A percentile compares a stretch with the other conserved stretches of the same genome.
Evolutionary conservation across 1,140 invertebrate genomes (phyloP).

Genomic region (Oncopeltus fasciatus): DNA sequence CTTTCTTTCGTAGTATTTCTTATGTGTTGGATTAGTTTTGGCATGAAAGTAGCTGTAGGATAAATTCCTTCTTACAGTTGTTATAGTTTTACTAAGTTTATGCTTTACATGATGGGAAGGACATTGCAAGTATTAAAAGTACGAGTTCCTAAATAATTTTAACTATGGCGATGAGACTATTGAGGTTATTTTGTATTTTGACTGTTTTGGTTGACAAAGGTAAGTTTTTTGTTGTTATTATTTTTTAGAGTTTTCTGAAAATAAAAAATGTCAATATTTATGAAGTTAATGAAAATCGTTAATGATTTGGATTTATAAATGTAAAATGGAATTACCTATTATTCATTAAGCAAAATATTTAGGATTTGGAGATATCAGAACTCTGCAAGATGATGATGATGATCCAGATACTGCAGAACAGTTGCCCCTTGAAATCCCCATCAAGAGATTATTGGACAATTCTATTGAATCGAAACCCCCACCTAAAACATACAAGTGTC

Average conservation of each 20-base stretch:
- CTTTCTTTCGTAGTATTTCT: neutral
- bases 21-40: neutral
- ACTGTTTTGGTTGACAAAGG: neutral
- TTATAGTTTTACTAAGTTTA: neutral
- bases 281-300: too few species aligned
- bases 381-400: neutral
- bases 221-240: too few species aligned
- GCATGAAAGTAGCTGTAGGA: neutral
- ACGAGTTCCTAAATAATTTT: neutral
- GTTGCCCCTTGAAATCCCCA: neutral
- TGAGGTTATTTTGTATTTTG: slow-evolving; percentile 4
- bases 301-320: neutral
- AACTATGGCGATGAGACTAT: neutral
- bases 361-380: neutral
- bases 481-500: slow-evolving; percentile 24
- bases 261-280: too few species aligned
- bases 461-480: neutral
- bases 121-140: neutral
- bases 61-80: too few species aligned
- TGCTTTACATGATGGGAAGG: neutral
- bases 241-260: too few species aligned
- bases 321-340: too few species aligned
- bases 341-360: too few species aligned
- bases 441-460: neutral
- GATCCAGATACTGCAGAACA: too few species aligned